Evolutionary conservation across 2,888 invertebrate genomes (phyloP), one percentile per base, ranked within the genome.

Genomic region (Eupithecia abbreviata): DNA sequence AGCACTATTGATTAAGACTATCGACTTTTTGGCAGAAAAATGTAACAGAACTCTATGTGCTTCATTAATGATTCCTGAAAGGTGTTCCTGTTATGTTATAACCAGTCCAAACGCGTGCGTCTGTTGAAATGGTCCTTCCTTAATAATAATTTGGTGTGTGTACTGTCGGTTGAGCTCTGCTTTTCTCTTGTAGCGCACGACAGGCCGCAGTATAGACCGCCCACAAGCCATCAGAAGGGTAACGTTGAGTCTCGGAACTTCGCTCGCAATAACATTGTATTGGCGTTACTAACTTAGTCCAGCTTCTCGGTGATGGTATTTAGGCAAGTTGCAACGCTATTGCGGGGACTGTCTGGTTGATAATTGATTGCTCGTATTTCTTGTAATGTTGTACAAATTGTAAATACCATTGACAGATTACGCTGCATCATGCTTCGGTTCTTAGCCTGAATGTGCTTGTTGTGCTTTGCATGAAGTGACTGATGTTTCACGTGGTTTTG

Each of bases 141-240:
- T 81, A 82, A 84, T 85, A 85, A 83, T 84, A 85, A 81, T 81
- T 84, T 85, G 87, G 89, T 90, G 90, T 91, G 90, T 89, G 90
- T 87, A 86, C 86, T 89, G 87, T 90, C 90, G 88, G 92, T 92
- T 95, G 90, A 95, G 93, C 88, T 93, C 87, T 92, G 88, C 90
- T 87, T 94, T 94, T 93, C 88, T 95, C 91, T 94, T 93, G 90
- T 95, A 95, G 94, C 87, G 85, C 87, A 90, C 89, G 91, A 87
- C 90, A 90, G 91, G 87, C 90, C 90, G 88, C 86, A 87, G 89
- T 93, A 92, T 90, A 91, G 86, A 90, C 90, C 90, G 91, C 94
- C 94, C 84, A 84, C 92, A 86, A 93, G 91, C 84, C 95, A 95
- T 89, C 93, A 92, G 84, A 92, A 92, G 94, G 95, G 94, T 94